These are phyloP conservation scores for Notodonta ziczac DNA, from an alignment of 2,888 invertebrate genomes.

Conservation along the genomic window DNA sequence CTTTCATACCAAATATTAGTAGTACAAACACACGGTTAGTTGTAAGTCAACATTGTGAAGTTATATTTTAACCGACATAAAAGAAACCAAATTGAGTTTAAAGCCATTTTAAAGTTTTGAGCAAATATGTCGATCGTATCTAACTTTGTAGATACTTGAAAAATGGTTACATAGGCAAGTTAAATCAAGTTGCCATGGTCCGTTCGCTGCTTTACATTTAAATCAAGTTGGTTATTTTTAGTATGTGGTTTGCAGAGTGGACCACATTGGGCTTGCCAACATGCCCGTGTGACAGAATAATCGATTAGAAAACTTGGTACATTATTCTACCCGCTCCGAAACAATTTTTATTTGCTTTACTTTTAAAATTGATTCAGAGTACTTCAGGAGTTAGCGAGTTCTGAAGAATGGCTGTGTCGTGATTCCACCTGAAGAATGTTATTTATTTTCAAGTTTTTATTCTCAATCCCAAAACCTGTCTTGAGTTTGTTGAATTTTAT, in stretches of 20 bases:
- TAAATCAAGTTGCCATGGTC: conserved; percentile 9
- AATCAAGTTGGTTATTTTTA: conserved; percentile 47
- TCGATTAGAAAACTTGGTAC: conserved; percentile 45
- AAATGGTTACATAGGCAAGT: conserved; percentile 16
- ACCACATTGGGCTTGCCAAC: conserved; percentile 39
- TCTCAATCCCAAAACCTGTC: no score
- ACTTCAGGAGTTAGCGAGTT: not conserved
- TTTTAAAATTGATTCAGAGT: conserved; percentile 24
- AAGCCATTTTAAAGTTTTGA: not conserved
- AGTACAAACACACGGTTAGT: no score
- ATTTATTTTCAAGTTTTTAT: no score
- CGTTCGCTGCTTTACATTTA: conserved; percentile 44
- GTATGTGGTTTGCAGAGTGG: conserved; percentile 31
- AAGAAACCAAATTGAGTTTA: no score
- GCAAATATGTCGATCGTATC: not conserved
- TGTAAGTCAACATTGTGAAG: no score
- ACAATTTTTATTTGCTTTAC: conserved; percentile 31
- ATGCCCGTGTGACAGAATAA: conserved; percentile 36
- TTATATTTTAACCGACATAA: no score
- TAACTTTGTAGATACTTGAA: not conserved
- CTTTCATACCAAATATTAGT: no score
- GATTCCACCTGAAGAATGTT: not conserved
- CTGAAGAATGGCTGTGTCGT: conserved; percentile 14
- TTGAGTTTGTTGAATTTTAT: no score
- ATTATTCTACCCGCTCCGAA: conserved; percentile 30